Evolutionary conservation across 2,797 vertebrate genomes (phyloP), one percentile per base, ranked within the genome.

Genomic region (Spinibarbus caldwelli): DNA sequence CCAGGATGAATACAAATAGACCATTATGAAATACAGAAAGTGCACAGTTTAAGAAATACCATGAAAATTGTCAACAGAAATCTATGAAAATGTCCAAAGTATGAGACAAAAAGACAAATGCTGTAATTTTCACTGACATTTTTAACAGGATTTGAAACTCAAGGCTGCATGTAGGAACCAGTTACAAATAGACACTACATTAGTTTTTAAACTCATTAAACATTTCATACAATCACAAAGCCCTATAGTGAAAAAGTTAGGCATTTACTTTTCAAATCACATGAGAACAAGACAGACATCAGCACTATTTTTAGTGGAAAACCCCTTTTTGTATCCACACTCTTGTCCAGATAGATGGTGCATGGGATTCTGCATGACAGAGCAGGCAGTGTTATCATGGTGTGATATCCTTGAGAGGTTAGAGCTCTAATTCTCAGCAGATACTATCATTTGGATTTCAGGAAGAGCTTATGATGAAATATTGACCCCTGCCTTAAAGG

Each of bases 1-100:
- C 64, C 57, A 83, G 87, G 86, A 88, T 87, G 59, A 85, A 79
- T 90, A 82, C 75, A 90, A 88, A 89, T 43, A 36, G 77, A 62
- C 4, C 49, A 43, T 87, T 86, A 72, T 68, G 72, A 77, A 80
- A 12, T 29, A 12, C 29, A 4, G 19, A 76, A 68, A 66, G 49
- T n/a, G 19, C 57, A 29, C 47, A 38, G 59, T 21, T 11, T n/a
- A 52, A 26, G 31, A 29, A 21, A 26, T 8, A 29, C 1, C 23
- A 15, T 29, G 6, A 29, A 54, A 83, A 67, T 15, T 43, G 82
- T 66, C 57, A 2, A 9, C 29, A 85, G 14, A 86, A 70, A 23
- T 19, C 36, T 26, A 31, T 59, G 54, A 81, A 59, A 54, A 45
- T 31, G 49, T 38, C 7, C 4, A 21, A 62, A 59, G 38, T 6